These are phyloP conservation scores for Chelon labrosus DNA, from an alignment of 2,797 vertebrate genomes.

Conservation along the genomic window DNA sequence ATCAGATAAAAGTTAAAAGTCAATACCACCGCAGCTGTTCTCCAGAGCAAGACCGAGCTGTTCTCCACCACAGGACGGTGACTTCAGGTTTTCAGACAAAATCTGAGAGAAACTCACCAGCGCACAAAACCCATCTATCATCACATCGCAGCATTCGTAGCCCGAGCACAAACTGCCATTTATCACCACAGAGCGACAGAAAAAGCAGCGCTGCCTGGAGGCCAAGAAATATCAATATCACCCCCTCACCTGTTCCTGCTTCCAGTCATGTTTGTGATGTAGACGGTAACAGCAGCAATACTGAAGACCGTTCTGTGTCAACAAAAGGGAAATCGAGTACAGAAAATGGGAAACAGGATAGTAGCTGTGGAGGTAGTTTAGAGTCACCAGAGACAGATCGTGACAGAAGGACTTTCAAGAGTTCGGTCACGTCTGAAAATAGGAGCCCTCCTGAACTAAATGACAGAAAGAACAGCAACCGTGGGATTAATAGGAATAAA, in stretches of 20 bases:
- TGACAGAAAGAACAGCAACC: not conserved
- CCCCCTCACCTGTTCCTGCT: constrained; percentile 16
- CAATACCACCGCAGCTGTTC: not conserved
- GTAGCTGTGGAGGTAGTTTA: constrained; percentile 12
- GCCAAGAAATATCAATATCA: constrained; percentile 31
- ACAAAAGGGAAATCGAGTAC: constrained; percentile 6
- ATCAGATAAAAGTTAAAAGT: constrained; percentile 14
- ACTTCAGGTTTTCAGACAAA: constrained; percentile 26
- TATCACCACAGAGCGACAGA: constrained; percentile 34
- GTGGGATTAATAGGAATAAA: not conserved
- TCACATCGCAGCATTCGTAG: constrained; percentile 8
- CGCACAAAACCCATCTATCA: constrained; percentile 17
- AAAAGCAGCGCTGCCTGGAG: constrained; percentile 15
- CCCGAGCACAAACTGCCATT: constrained; percentile 26
- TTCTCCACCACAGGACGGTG: not conserved
- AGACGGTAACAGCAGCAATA: constrained; percentile 19
- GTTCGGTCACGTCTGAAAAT: constrained; percentile 5
- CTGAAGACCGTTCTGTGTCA: constrained; percentile 10
- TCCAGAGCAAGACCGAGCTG: constrained; percentile 3
- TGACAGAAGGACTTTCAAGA: not conserved
- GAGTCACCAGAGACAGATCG: constrained; percentile 13
- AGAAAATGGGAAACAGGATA: constrained; percentile 1
- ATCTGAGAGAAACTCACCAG: constrained; percentile 15
- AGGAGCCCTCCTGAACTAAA: not conserved
- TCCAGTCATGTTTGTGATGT: constrained; percentile 6